phyloP scores from a whole-genome alignment of 2,113 vertebrate genomes.

The Caloenas nicobarica region DNA sequence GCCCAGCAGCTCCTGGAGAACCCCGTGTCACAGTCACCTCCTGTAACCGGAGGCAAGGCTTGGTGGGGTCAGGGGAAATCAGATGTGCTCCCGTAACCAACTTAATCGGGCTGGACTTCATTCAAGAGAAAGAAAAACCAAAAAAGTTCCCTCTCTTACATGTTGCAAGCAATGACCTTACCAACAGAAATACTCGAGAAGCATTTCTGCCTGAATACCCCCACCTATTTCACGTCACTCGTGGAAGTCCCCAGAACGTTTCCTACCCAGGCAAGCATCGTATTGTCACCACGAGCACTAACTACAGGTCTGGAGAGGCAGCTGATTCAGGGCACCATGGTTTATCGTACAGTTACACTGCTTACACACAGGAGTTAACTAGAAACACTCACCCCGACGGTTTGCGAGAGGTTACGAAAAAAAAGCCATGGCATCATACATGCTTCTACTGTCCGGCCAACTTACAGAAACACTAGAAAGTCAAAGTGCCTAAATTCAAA shows the following conservation, averaged over 20 bases:
- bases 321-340: neutral
- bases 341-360: neutral
- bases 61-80: neutral
- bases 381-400: neutral
- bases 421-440: neutral
- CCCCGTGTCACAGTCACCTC: neutral
- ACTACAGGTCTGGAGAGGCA: neutral
- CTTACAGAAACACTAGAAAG: neutral
- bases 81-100: neutral
- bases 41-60: neutral
- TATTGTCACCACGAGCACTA: neutral
- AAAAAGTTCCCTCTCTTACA: neutral
- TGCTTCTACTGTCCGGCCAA: neutral
- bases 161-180: neutral
- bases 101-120: neutral
- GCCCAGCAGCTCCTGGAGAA: neutral
- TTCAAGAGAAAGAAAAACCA: neutral
- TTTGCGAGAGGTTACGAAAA: neutral
- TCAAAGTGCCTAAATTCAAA: neutral
- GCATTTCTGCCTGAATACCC: neutral
- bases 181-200: neutral
- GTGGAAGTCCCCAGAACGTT: neutral
- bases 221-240: accelerated
- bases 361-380: neutral
- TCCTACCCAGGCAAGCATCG: neutral